phyloP scores from a whole-genome alignment of 2,113 vertebrate species.

The Tor tambroides region DNA sequence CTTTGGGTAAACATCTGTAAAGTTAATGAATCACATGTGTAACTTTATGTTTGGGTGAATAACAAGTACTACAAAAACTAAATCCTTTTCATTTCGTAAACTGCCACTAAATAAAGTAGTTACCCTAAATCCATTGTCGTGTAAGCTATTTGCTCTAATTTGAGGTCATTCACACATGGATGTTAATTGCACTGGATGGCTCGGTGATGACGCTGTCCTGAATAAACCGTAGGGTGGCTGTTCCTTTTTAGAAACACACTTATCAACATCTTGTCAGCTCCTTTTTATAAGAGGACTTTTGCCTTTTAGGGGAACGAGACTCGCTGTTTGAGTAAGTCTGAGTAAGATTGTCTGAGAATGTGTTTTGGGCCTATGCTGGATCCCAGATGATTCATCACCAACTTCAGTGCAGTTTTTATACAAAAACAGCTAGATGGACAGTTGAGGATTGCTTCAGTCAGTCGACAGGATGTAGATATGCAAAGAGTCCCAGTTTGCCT shows the following conservation, averaged over 20 bases:
- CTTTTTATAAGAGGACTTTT: slow-evolving; percentile 33
- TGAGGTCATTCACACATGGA: slow-evolving; percentile 59
- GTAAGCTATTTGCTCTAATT: slow-evolving; percentile 62
- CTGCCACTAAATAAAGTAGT: slow-evolving; percentile 53
- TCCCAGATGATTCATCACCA: slow-evolving; percentile 46
- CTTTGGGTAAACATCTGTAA: slow-evolving; percentile 49
- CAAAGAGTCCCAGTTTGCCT: not conserved
- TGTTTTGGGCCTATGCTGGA: slow-evolving; percentile 38
- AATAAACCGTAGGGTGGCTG: slow-evolving; percentile 42
- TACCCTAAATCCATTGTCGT: slow-evolving; percentile 42
- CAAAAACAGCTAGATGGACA: slow-evolving; percentile 5
- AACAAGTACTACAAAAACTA: slow-evolving; percentile 7
- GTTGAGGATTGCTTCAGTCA: slow-evolving; percentile 23
- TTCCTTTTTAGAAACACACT: slow-evolving; percentile 35
- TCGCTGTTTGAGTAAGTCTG: slow-evolving; percentile 7
- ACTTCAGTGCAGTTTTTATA: slow-evolving; percentile 24
- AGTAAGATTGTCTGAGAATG: slow-evolving; percentile 34
- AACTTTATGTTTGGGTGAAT: slow-evolving; percentile 41
- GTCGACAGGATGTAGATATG: slow-evolving; percentile 27
- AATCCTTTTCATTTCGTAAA: not conserved
- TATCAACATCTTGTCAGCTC: slow-evolving; percentile 34
- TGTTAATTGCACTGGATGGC: slow-evolving; percentile 55
- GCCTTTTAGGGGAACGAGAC: not conserved
- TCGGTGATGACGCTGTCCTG: slow-evolving; percentile 45
- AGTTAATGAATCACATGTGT: slow-evolving; percentile 46